Conservation (phyloP, 1,140 invertebrate genomes). For the Ladona fulva region DNA sequence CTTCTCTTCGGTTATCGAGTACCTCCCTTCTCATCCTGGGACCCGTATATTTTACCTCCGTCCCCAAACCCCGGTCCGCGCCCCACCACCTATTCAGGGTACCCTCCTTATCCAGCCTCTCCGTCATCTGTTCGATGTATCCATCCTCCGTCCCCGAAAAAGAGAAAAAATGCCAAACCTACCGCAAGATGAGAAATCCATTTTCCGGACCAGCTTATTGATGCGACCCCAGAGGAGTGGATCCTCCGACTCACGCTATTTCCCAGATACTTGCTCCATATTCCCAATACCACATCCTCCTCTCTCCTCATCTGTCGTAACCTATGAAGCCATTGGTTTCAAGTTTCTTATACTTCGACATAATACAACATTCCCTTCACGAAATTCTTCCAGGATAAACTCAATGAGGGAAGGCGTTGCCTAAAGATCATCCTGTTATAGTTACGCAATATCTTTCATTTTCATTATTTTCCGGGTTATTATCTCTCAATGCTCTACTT, state of each 20-base stretch:
- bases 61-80: neutral
- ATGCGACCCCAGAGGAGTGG: neutral
- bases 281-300: neutral
- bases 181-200: constrained; percentile 8
- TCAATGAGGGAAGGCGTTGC: no score
- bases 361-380: no score
- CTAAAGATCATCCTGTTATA: no score
- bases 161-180: constrained; percentile 1
- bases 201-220: neutral
- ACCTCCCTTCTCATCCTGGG: neutral
- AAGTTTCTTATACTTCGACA: neutral
- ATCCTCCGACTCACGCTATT: neutral
- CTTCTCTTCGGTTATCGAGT: neutral
- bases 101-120: neutral
- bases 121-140: neutral
- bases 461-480: no score
- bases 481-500: no score
- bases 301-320: neutral
- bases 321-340: neutral
- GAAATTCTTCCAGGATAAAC: no score
- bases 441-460: no score
- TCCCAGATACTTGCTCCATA: neutral
- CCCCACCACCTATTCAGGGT: neutral
- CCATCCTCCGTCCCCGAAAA: neutral
- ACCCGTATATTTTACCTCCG: neutral